phyloP scores from a whole-genome alignment of 1,140 invertebrate species.

The Cydia amplana region DNA sequence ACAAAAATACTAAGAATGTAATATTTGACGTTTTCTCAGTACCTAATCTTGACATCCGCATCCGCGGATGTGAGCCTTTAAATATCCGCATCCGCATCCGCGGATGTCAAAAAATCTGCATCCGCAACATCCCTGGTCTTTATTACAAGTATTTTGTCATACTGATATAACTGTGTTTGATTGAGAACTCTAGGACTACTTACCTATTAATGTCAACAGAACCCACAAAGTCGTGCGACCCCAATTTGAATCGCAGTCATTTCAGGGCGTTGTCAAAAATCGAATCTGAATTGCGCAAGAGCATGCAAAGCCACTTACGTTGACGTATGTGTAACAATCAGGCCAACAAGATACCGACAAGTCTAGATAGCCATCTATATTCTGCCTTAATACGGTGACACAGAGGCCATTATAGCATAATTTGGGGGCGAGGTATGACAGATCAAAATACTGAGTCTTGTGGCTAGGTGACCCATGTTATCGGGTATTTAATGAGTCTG shows the following conservation, averaged over 20 bases:
- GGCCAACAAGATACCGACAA: neutral
- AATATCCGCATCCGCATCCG: too few relatives aligned
- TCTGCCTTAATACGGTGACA: neutral
- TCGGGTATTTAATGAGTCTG: neutral
- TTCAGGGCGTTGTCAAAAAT: constrained; percentile 11
- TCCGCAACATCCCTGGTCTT: too few relatives aligned
- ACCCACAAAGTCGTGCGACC: neutral
- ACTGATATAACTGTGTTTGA: too few relatives aligned
- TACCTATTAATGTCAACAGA: neutral
- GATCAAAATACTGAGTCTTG: neutral
- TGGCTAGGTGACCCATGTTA: neutral
- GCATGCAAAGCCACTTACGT: constrained; percentile 11
- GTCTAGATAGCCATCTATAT: neutral
- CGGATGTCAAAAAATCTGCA: too few relatives aligned
- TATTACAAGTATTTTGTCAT: too few relatives aligned
- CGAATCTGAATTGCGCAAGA: neutral
- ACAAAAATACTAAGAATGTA: too few relatives aligned
- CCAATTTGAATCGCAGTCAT: neutral
- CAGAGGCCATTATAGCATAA: neutral
- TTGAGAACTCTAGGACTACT: neutral
- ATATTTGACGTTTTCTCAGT: too few relatives aligned
- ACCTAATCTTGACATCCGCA: too few relatives aligned
- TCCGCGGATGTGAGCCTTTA: too few relatives aligned
- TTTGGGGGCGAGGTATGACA: neutral
- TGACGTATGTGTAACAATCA: constrained; percentile 5